Percentiles rank a stretch among this genome's conserved stretches.
Evolutionary conservation across 2,113 vertebrate species (phyloP).

Genomic region (Lanius ludovicianus): DNA sequence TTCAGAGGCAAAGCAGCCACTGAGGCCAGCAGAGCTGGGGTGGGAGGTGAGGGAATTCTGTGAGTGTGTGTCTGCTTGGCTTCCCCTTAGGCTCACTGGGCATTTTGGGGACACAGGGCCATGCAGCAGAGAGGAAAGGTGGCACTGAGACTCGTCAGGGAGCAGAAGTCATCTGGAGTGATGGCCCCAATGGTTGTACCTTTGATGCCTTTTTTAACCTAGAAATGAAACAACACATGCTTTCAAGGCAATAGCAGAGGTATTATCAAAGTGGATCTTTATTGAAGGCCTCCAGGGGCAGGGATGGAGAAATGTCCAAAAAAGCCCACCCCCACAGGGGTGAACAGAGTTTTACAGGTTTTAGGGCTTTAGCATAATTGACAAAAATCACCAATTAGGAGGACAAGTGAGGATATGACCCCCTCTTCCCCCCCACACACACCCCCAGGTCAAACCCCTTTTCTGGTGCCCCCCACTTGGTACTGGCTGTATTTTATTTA

Average conservation of each 20-base stretch:
- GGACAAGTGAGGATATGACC: background rate
- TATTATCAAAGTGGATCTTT: background rate
- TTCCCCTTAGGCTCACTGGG: background rate
- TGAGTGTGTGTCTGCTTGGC: background rate
- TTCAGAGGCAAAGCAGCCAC: background rate
- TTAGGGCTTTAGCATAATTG: background rate
- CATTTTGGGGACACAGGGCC: background rate
- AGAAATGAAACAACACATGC: rapidly evolving
- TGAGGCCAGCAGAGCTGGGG: background rate
- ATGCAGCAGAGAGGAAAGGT: background rate
- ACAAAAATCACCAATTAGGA: background rate
- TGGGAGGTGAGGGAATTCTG: background rate
- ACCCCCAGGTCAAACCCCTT: background rate
- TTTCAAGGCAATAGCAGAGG: background rate
- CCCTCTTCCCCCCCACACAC: too few species aligned
- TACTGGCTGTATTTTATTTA: background rate
- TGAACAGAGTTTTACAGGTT: background rate
- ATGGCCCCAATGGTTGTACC: background rate
- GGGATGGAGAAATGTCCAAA: background rate
- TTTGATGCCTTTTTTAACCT: background rate
- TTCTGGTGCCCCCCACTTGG: background rate
- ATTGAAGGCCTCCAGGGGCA: background rate
- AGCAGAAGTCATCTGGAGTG: background rate
- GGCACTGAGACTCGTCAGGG: background rate
- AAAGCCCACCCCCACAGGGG: background rate